Evolutionary conservation across 1,140 invertebrate genomes (phyloP).

Genomic region (Apocrypta bakeri): DNA sequence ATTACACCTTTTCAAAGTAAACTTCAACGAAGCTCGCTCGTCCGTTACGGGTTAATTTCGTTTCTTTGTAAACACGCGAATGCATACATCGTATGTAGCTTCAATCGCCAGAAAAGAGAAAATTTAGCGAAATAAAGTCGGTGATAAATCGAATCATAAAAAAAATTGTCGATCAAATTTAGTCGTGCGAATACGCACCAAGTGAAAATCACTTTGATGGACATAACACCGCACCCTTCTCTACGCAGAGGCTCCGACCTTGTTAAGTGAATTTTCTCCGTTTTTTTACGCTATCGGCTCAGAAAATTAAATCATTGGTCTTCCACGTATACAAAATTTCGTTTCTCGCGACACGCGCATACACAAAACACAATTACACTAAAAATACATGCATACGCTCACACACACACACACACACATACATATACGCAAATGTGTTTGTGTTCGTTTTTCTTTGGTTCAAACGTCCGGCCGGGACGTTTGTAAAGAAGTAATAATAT

Average conservation of each 20-base stretch:
- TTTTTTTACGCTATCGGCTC: neutral
- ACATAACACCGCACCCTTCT: neutral
- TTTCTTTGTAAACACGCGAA: neutral
- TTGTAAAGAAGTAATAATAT: conserved; percentile 56
- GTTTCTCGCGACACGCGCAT: neutral
- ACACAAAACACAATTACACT: neutral
- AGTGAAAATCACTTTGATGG: conserved; percentile 25
- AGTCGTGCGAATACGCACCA: neutral
- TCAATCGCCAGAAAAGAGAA: too few relatives aligned
- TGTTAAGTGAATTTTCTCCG: conserved; percentile 27
- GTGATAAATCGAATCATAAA: too few relatives aligned
- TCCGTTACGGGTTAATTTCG: neutral
- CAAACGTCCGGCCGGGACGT: neutral
- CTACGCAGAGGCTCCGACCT: neutral
- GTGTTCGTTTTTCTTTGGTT: neutral
- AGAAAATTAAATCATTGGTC: neutral
- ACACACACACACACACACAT: neutral
- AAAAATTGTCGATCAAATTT: too few relatives aligned
- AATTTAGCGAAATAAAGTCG: too few relatives aligned
- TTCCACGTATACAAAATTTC: neutral
- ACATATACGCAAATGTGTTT: neutral
- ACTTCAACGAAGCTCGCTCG: neutral
- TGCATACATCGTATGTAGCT: too few relatives aligned
- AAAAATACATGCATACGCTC: too few relatives aligned
- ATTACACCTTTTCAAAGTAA: conserved; percentile 28